Evolutionary conservation across 2,113 vertebrate species (phyloP).

Genomic region (Hippolais icterina): DNA sequence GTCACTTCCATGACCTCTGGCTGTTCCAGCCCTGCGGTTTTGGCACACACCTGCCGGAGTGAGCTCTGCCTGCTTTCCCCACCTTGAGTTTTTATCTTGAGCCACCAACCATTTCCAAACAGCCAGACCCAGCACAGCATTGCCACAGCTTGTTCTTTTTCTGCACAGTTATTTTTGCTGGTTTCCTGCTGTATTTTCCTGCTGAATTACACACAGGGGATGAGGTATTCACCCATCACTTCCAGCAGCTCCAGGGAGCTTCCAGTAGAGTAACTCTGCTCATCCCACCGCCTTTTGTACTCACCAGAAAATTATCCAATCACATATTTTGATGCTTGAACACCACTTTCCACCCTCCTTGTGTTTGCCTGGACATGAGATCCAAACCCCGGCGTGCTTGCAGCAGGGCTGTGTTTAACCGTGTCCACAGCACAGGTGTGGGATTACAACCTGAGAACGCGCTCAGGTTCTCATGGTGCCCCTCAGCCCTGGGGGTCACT

Average conservation of each 20-base stretch:
- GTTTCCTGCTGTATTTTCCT: not conserved
- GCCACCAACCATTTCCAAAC: not conserved
- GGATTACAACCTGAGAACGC: not conserved
- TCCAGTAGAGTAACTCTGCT: fast-evolving
- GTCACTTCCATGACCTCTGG: not conserved
- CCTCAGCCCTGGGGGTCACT: too few relatives aligned
- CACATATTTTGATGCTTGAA: not conserved
- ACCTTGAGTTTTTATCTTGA: not conserved
- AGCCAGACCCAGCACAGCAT: not conserved
- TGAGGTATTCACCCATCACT: not conserved
- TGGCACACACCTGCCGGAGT: not conserved
- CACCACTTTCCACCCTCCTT: not conserved
- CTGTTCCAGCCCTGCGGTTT: not conserved
- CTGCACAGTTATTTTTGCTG: not conserved
- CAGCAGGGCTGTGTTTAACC: not conserved
- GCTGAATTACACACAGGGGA: not conserved
- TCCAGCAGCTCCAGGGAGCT: not conserved
- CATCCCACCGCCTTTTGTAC: not conserved
- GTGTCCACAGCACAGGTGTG: fast-evolving
- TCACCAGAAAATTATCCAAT: not conserved
- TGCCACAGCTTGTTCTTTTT: not conserved
- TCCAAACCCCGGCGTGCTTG: fast-evolving
- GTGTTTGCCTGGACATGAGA: not conserved
- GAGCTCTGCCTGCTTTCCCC: not conserved
- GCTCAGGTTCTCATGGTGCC: fast-evolving